phyloP scores from a whole-genome alignment of 2,888 invertebrate species.

The Conistra vaccinii region DNA sequence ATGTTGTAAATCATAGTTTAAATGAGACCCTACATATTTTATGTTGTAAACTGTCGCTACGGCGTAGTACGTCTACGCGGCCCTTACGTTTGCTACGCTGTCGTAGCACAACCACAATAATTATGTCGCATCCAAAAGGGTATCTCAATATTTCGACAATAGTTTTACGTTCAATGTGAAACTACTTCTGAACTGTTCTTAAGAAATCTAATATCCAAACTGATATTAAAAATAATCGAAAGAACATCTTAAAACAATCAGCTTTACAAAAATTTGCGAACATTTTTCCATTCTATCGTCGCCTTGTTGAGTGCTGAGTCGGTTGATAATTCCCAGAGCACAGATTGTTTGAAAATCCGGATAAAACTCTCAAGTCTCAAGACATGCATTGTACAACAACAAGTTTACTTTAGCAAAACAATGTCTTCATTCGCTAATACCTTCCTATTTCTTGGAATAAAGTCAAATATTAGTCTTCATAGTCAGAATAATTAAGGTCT shows the following conservation, averaged over 20 bases:
- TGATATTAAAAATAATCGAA: not conserved
- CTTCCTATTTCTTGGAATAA: not conserved
- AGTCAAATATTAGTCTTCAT: no score
- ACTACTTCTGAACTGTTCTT: not conserved
- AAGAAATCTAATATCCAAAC: not conserved
- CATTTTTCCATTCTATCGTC: not conserved
- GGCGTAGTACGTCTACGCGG: not conserved
- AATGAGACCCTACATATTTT: not conserved
- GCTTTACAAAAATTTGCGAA: not conserved
- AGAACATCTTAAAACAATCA: not conserved
- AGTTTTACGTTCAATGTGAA: no score
- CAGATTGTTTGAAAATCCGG: conserved; percentile 24
- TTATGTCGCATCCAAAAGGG: not conserved
- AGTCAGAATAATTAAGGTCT: not conserved
- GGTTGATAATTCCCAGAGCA: conserved; percentile 21
- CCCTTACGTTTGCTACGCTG: not conserved
- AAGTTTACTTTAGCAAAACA: conserved; percentile 17
- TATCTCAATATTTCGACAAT: not conserved
- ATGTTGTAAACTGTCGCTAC: not conserved
- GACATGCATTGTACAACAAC: conserved; percentile 20
- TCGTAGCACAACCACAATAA: not conserved
- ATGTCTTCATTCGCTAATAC: not conserved
- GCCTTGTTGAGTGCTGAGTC: not conserved
- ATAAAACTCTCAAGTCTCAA: conserved; percentile 32
- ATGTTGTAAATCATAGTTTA: conserved; percentile 8